phyloP scores from a whole-genome alignment of 2,113 vertebrate genomes.

The Lampris megalopsis region DNA sequence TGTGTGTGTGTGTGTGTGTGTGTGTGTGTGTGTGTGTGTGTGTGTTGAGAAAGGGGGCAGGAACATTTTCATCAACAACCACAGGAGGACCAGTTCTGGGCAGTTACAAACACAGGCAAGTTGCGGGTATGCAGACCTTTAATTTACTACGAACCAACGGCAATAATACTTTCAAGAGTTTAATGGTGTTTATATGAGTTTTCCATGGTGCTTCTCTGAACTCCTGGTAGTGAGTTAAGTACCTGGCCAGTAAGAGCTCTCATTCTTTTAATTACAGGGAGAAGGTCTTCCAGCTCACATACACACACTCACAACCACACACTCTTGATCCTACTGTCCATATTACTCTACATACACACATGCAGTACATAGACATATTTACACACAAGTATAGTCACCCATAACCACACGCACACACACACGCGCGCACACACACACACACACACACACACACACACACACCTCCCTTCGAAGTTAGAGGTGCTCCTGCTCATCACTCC shows the following conservation, averaged over 20 bases:
- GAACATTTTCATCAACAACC: neutral
- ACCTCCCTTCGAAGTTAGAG: neutral
- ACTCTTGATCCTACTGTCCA: conserved; percentile 25
- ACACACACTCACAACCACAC: conserved; percentile 17
- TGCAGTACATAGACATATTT: neutral
- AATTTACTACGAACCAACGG: conserved; percentile 50
- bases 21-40: no score
- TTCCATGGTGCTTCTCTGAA: conserved; percentile 46
- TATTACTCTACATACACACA: conserved; percentile 30
- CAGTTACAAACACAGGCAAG: conserved; percentile 21
- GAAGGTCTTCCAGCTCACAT: conserved; percentile 36
- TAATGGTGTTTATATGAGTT: conserved; percentile 74
- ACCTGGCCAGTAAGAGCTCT: conserved; percentile 43
- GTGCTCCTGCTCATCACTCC: conserved; percentile 20
- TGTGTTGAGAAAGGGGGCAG: neutral
- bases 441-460: conserved; percentile 5
- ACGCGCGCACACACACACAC: neutral
- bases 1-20: no score
- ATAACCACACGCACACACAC: neutral
- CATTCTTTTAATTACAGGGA: conserved; percentile 61
- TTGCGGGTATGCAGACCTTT: conserved; percentile 35
- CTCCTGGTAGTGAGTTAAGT: conserved; percentile 20
- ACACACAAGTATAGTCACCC: conserved; percentile 8
- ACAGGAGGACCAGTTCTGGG: conserved; percentile 8
- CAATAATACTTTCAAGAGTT: conserved; percentile 58